Evolutionary conservation across 2,113 vertebrate species (phyloP).

Genomic region (Grus americana): DNA sequence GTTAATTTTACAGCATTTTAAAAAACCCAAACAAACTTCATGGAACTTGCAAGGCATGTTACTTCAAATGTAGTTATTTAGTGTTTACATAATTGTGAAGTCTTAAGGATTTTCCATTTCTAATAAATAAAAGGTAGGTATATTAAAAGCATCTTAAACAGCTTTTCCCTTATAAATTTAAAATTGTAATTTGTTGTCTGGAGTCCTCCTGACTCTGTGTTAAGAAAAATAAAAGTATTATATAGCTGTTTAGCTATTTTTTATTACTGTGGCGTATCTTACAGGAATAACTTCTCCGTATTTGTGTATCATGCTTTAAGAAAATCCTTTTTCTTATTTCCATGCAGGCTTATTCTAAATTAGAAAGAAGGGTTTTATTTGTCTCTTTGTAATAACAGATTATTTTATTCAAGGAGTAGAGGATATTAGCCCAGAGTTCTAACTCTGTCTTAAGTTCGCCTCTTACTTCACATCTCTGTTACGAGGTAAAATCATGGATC

Average conservation of each 20-base stretch:
- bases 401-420: neutral
- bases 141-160: neutral
- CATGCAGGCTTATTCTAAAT: neutral
- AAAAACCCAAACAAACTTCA: neutral
- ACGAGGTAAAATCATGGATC: neutral
- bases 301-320: neutral
- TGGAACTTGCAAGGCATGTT: neutral
- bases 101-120: neutral
- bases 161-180: neutral
- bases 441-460: neutral
- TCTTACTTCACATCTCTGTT: neutral
- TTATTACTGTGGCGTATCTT: neutral
- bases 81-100: neutral
- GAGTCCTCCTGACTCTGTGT: neutral
- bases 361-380: neutral
- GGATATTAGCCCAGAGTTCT: neutral
- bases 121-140: neutral
- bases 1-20: neutral
- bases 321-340: neutral
- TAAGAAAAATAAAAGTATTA: neutral
- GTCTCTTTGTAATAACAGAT: neutral
- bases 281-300: neutral
- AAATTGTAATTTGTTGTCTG: neutral
- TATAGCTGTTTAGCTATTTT: neutral
- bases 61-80: neutral